Evolutionary conservation across 1,140 invertebrate species (phyloP), one percentile per base, ranked within the genome.

Genomic region (Papilio glaucus): DNA sequence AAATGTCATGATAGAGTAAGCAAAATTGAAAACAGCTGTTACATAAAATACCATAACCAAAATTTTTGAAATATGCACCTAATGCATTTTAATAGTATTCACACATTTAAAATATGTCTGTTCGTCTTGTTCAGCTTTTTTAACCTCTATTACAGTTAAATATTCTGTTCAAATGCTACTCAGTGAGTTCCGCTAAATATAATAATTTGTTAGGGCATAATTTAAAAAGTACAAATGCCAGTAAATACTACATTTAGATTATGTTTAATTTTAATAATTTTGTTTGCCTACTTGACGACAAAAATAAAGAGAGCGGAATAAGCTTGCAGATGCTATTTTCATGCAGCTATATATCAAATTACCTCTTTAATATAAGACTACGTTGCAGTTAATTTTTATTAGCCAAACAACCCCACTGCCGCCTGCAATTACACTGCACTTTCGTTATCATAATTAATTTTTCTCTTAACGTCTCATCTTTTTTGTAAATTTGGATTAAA

Each of bases 311-410:
- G 21, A 6, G 15, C n/a, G 49, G 8, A 33, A 33, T 33, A 33
- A 24, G 49, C 10, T 9, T 24, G 10, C 21, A 13, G 49, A 57
- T 57, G 49, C 49, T 24, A 26, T 57, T 57, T 57, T 57, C 49
- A 57, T 26, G 49, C 49, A 24, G 49, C 62, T 18, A 29, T 62
- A 37, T 29, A 29, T 62, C 60, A 18, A 62, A 33, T 38, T 38
- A 24, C 62, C 29, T 37, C n/a, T 65, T 41, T 37, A 24, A 21
- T 65, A 38, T 63, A 39, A 39, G 37, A 38, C 62, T 41, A 39
- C 29, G 62, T 65, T 10, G 62, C 62, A 65, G 33, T 65, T 18
- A 41, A 21, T 65, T 41, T 12, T 65, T 39, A 65, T 65, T 65
- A 65, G 15, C 1, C 13, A 65, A 65, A 63, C 57, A 29, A 65